Conservation (phyloP, 2,113 vertebrate species). For the Bubalus kerabau region DNA sequence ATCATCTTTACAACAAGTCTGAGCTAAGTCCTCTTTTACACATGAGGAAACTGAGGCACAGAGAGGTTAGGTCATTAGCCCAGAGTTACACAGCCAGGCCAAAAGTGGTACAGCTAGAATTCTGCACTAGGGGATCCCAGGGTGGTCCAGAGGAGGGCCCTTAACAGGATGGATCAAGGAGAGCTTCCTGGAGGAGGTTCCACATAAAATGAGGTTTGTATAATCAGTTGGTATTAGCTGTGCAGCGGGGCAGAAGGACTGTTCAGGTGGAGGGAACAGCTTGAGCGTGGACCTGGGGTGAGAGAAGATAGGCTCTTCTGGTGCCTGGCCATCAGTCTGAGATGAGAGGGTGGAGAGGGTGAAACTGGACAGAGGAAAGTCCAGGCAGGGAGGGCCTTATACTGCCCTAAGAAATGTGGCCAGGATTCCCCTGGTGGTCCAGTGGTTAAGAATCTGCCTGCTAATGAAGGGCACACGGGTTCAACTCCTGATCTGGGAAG, state of each 20-base stretch:
- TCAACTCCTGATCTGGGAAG: not conserved
- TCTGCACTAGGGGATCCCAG: not conserved
- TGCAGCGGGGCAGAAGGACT: not conserved
- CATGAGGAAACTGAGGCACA: not conserved
- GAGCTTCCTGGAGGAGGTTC: not conserved
- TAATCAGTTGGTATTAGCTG: not conserved
- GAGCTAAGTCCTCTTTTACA: not conserved
- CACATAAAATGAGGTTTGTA: not conserved
- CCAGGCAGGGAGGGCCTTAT: not conserved
- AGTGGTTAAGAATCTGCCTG: not conserved
- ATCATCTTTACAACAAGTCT: not conserved
- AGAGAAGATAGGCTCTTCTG: not conserved
- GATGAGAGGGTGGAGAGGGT: not conserved
- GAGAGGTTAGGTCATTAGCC: not conserved
- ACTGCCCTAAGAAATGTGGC: not conserved
- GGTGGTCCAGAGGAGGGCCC: not conserved
- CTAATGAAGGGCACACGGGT: not conserved
- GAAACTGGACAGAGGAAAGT: too few relatives aligned
- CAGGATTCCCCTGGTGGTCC: not conserved
- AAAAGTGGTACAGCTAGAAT: not conserved
- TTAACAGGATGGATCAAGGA: not conserved
- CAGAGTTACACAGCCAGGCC: not conserved
- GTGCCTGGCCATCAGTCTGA: not conserved
- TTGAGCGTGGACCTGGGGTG: not conserved
- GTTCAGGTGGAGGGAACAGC: not conserved